A percentile compares a stretch with the other conserved stretches of the same genome.
These are phyloP conservation scores for Choreutis nemorana DNA, from an alignment of 2,888 invertebrate genomes.

Conservation along the genomic window DNA sequence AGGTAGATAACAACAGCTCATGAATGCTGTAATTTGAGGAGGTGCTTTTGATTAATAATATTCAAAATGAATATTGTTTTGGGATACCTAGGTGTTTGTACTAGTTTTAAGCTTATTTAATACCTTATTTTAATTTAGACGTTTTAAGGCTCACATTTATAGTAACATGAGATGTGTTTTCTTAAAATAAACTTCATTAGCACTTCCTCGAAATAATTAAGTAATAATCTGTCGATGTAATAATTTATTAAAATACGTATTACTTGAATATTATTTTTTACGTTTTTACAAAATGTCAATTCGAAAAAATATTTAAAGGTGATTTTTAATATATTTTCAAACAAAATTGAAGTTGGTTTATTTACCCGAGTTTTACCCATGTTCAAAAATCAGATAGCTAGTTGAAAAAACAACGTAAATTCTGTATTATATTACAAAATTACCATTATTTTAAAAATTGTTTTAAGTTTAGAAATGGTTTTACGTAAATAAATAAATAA, in stretches of 20 bases:
- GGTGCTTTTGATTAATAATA: conserved; percentile 36
- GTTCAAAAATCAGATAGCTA: background rate
- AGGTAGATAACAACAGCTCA: conserved; percentile 3
- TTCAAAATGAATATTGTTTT: background rate
- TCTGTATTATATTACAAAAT: too few relatives aligned
- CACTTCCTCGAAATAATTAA: conserved; percentile 57
- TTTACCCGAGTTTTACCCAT: too few relatives aligned
- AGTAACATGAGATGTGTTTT: conserved; percentile 3
- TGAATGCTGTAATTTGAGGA: conserved; percentile 33
- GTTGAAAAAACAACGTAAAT: background rate
- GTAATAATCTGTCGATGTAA: too few relatives aligned
- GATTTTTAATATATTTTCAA: too few relatives aligned
- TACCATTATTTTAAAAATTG: too few relatives aligned
- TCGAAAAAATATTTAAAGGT: too few relatives aligned
- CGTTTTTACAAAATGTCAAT: too few relatives aligned
- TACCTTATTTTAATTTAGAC: conserved; percentile 5
- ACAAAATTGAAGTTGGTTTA: too few relatives aligned
- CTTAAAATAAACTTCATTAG: conserved; percentile 25
- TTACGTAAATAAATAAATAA: too few relatives aligned
- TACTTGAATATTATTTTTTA: too few relatives aligned
- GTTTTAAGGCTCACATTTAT: conserved; percentile 1
- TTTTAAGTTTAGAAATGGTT: too few relatives aligned
- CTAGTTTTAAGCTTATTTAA: conserved; percentile 7
- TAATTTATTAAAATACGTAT: conserved; percentile 4
- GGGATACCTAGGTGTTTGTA: too few relatives aligned